phyloP scores from a whole-genome alignment of 2,888 invertebrate species.

The Nomada ferruginata region DNA sequence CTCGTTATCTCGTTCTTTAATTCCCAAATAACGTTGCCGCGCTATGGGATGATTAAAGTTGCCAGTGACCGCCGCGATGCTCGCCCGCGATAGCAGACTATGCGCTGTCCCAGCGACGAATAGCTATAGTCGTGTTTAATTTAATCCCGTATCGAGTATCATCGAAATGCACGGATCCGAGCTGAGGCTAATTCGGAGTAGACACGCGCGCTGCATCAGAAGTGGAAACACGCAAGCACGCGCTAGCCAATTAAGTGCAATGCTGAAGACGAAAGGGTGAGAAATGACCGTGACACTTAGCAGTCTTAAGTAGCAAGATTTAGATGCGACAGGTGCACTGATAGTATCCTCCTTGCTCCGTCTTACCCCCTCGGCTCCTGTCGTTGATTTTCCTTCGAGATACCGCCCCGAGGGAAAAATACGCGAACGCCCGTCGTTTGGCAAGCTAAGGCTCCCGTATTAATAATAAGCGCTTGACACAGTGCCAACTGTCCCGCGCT shows the following conservation, averaged over 20 bases:
- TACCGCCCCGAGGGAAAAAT: conserved; percentile 64
- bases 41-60: not conserved
- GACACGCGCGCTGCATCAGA: conserved; percentile 52
- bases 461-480: conserved; percentile 77
- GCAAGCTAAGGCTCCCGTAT: conserved; percentile 70
- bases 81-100: not conserved
- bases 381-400: conserved; percentile 43
- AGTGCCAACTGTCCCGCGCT: conserved; percentile 65
- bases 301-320: conserved; percentile 82
- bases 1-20: not conserved
- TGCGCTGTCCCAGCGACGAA: not conserved
- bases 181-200: conserved; percentile 47
- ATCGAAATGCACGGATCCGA: conserved; percentile 11
- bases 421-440: conserved; percentile 70
- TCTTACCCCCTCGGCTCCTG: conserved; percentile 4
- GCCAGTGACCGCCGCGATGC: not conserved
- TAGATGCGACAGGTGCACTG: conserved; percentile 82
- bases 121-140: conserved; percentile 6
- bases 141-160: conserved; percentile 38
- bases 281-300: conserved; percentile 75
- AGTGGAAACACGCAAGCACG: conserved; percentile 55
- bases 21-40: not conserved
- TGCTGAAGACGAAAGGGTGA: conserved; percentile 72
- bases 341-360: conserved; percentile 48
- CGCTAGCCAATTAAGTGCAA: conserved; percentile 82